Conservation (phyloP, 1,140 invertebrate genomes). For the Myzus persicae region DNA sequence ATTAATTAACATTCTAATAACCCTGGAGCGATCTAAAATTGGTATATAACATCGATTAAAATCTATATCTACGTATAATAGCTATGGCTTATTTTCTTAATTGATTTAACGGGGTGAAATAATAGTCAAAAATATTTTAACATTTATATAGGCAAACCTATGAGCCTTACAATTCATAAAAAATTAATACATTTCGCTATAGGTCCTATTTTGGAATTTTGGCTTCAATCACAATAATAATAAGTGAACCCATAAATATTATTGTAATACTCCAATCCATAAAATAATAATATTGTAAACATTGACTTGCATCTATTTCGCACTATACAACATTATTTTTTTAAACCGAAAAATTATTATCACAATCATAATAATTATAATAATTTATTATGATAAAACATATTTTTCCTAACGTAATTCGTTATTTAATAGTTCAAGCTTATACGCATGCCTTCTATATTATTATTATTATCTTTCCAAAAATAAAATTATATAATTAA, state of each 20-base stretch:
- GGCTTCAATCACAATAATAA: no score
- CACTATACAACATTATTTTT: no score
- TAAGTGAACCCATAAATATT: background rate
- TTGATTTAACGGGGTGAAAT: background rate
- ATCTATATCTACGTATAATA: background rate
- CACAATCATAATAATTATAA: fast-evolving
- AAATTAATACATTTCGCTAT: background rate
- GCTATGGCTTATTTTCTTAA: background rate
- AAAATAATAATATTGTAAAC: background rate
- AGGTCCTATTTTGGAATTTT: background rate
- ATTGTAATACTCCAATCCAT: background rate
- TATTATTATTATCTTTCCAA: background rate
- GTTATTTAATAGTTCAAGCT: background rate
- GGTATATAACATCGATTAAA: background rate
- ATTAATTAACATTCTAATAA: background rate
- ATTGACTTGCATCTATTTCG: no score
- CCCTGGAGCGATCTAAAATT: background rate
- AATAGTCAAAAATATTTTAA: background rate
- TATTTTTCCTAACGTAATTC: background rate
- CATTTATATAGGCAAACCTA: background rate
- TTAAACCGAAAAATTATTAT: background rate
- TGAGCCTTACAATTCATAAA: background rate
- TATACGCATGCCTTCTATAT: background rate
- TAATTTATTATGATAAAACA: background rate
- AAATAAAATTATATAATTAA: slow-evolving; percentile 10